A percentile compares a stretch with the other conserved stretches of the same genome.
These are phyloP conservation scores for Verasper variegatus DNA, from an alignment of 2,113 vertebrate species.

Conservation along the genomic window DNA sequence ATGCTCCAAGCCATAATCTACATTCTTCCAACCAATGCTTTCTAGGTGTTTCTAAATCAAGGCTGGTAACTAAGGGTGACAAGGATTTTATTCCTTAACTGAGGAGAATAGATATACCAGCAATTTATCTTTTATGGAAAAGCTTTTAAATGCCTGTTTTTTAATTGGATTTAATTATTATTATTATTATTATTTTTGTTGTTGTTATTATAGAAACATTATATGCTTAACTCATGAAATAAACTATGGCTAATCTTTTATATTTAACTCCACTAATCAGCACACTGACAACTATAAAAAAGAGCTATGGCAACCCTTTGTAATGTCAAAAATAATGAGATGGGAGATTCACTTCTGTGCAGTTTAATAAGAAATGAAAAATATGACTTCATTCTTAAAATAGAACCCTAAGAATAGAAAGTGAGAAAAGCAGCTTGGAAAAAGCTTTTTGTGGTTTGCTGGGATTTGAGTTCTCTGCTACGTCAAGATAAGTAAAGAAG, in stretches of 20 bases:
- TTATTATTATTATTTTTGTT: too few relatives aligned
- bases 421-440: constrained; percentile 52
- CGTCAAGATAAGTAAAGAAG: constrained; percentile 51
- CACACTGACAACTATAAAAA: neutral
- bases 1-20: too few relatives aligned
- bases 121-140: too few relatives aligned
- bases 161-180: too few relatives aligned
- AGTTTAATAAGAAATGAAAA: constrained; percentile 13
- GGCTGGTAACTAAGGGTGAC: too few relatives aligned
- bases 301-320: neutral
- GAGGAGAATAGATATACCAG: too few relatives aligned
- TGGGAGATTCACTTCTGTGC: constrained; percentile 17
- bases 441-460: constrained; percentile 30
- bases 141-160: too few relatives aligned
- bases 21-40: too few relatives aligned
- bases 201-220: too few relatives aligned
- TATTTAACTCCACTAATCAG: neutral
- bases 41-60: too few relatives aligned
- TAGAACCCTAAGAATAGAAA: constrained; percentile 67
- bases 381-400: constrained; percentile 38
- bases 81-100: too few relatives aligned
- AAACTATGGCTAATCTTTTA: constrained; percentile 8
- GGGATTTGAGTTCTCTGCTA: constrained; percentile 56
- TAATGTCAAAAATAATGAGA: constrained; percentile 18
- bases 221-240: neutral